Base-by-base conservation (phyloP, 2,888 invertebrate genomes). In the Trissolcus brochymenae region DNA sequence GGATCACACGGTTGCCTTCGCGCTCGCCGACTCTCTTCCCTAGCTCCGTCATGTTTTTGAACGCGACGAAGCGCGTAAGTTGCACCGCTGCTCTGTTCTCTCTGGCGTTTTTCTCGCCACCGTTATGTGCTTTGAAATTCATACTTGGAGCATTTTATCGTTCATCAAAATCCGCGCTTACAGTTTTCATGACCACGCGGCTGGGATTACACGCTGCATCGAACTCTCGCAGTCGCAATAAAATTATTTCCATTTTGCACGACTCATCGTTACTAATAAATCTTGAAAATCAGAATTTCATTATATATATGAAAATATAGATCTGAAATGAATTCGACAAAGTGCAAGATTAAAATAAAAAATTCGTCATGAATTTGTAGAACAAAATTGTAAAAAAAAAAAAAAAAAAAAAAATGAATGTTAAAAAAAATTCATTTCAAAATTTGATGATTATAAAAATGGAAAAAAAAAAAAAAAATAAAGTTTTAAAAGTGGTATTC, bases 111-210 rank as follows among this genome's bases (percentile, higher is more conserved):
- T 73, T 66, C 66, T 56, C 49, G 59, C 61, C 73, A 73, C 73
- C 73, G 73, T 73, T 73, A 73, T 55, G 64, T 49, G 60, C 60
- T 66, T 73, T 73, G 50, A 73, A 73, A 73, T 73, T 73, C 73
- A 73, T 60, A 65, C 60, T 53, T 50, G 54, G 11, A 50, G 55
- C 55, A 14, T 59, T 66, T 73, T 73, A 73, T 73, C 60, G 65
- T 73, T 73, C 73, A 60, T 65, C 66, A 66, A 60, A 73, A 66
- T 73, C 60, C 54, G 40, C 17, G 25, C 11, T 66, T 73, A 73
- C 65, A 59, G 55, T 73, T 73, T 73, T 66, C 65, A 60, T 60
- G 65, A 65, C 55, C 50, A 56, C n/a, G n/a, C n/a, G 14, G 53
- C 53, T 64, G 43, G 57, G 21, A 61, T 70, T 62, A 70, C 62